Evolutionary conservation across 2,888 invertebrate species (phyloP), one percentile per base, ranked within the genome.

Genomic region (Tortricodes alternella): DNA sequence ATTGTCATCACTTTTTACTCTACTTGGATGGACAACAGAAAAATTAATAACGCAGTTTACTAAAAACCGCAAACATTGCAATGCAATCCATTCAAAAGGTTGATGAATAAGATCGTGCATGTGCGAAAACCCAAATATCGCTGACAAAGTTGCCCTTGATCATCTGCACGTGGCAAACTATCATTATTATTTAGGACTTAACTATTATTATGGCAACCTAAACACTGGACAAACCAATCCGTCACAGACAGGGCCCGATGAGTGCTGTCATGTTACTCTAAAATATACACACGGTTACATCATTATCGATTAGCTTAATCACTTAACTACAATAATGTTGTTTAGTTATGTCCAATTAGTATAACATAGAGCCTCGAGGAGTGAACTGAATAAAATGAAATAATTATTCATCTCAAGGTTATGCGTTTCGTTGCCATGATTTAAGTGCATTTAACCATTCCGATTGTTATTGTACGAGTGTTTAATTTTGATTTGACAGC

Each of bases 351-450:
- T 48, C 48, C 39, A 23, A 53, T 53, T 53, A 53, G 39, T 34
- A 53, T 53, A 41, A 41, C 38, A 9, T 19, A 11, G 23, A 19
- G 24, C 48, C 53, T 23, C n/a, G 24, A 27, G 46, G 53, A 46
- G 38, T 32, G 3, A 19, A 41, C 37, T 34, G 16, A 18, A 7
- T 21, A 46, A 23, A 53, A 39, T 53, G 39, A 53, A 46, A 53
- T 46, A 39, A 53, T 53, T 13, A 9, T 18, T 16, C 29, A 23
- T 23, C 24, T 48, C 53, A 53, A 46, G 53, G 53, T 53, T 41
- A 43, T 8, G 11, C 18, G 34, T 53, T 53, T 48, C n/a, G 34
- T 32, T 39, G 41, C 24, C 13, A 9, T 13, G 41, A 46, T 46
- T 53, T 41, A 48, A 53, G 39, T 35, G 32, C 41, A 39, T 18